phyloP scores from a whole-genome alignment of 2,113 vertebrate species.

The Thermophis baileyi region DNA sequence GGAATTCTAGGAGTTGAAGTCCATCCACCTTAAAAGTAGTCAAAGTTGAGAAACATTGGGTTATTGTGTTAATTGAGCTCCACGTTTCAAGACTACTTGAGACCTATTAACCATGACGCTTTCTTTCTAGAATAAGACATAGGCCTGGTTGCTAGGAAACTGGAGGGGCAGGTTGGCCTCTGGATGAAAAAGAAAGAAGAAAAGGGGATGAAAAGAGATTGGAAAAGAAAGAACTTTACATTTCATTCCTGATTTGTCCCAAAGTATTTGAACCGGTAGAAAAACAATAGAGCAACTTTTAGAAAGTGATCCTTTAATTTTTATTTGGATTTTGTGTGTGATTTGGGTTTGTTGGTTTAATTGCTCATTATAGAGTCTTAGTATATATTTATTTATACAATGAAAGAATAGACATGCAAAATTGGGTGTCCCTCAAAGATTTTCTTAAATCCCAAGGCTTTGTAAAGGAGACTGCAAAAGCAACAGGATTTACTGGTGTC shows the following conservation, averaged over 20 bases:
- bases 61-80: neutral
- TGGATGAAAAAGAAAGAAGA: neutral
- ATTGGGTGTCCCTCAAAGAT: neutral
- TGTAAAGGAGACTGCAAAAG: neutral
- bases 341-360: neutral
- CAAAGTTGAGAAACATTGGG: neutral
- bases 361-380: neutral
- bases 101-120: neutral
- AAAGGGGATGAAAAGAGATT: neutral
- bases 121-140: neutral
- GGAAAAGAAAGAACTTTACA: neutral
- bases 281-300: neutral
- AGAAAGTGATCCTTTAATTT: neutral
- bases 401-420: neutral
- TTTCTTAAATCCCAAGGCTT: neutral
- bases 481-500: neutral
- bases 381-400: neutral
- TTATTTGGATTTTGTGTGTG: neutral
- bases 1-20: neutral
- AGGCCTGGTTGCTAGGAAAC: neutral
- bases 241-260: neutral
- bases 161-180: neutral
- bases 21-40: neutral
- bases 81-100: neutral
- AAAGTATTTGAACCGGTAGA: neutral